Percentiles rank a stretch among this genome's conserved stretches.
Evolutionary conservation across 2,888 invertebrate genomes (phyloP).

Genomic region (Icerya purchasi): DNA sequence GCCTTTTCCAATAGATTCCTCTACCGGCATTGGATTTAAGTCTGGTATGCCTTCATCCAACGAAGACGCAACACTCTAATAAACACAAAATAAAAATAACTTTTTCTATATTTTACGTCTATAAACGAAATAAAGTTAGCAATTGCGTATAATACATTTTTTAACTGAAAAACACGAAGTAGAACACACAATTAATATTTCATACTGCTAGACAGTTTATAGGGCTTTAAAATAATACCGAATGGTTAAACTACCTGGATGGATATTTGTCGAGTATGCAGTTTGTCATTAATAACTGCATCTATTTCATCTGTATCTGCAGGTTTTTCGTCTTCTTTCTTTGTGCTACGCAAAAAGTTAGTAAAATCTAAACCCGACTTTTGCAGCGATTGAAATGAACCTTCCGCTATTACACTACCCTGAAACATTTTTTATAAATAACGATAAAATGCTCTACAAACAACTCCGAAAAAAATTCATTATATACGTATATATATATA

Average conservation of each 20-base stretch:
- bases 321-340: conserved; percentile 28
- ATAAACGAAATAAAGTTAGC: neutral
- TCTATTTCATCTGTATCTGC: conserved; percentile 10
- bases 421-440: conserved; percentile 22
- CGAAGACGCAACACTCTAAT: conserved; percentile 20
- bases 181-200: too few species aligned
- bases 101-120: neutral
- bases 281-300: conserved; percentile 10
- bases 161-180: too few species aligned
- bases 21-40: conserved; percentile 21
- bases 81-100: neutral
- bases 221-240: too few species aligned
- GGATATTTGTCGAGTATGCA: conserved; percentile 15
- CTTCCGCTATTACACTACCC: conserved; percentile 29
- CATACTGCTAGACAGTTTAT: too few species aligned
- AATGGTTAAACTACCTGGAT: too few species aligned
- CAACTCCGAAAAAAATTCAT: conserved; percentile 20
- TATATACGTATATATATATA: too few species aligned
- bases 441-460: conserved; percentile 24
- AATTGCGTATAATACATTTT: too few species aligned
- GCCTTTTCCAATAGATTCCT: conserved; percentile 39
- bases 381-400: conserved; percentile 45
- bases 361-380: conserved; percentile 58
- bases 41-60: conserved; percentile 13
- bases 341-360: conserved; percentile 34